Evolutionary conservation across 2,113 vertebrate species (phyloP), one percentile per base, ranked within the genome.

Genomic region (Hemichromis elongatus): DNA sequence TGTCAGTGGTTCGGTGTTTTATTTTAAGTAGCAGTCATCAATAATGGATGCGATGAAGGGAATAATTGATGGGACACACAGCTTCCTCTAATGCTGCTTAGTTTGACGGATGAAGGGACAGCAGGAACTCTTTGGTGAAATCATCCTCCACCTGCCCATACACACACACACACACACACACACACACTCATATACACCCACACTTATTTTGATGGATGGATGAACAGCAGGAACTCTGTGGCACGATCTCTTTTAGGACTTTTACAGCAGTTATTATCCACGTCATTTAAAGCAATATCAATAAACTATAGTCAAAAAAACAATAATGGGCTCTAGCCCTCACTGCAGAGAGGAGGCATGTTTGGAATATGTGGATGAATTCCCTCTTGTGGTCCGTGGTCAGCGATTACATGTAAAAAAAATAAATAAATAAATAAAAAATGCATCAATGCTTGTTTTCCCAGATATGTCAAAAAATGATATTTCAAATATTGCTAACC

Each of bases 41-140:
- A 95, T 93, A 92, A 95, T 95, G 56, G 50, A 95, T 91, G 90
- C 78, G 84, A 84, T 90, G 91, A 90, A 66, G 87, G 88, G 91
- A 93, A 95, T 95, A 94, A 94, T 93, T 95, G 93, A 95, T 95
- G 93, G 91, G 93, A 92, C 94, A 89, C 93, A 84, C 88, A 87
- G 91, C 91, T 93, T 93, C 91, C 93, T 93, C 92, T 90, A 92
- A 93, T 93, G 92, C 91, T 95, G 90, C 92, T 94, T 94, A 94
- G 91, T 93, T 90, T 94, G 94, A 95, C 66, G 77, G 90, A 94
- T 94, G 90, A 92, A 93, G 88, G 87, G 90, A 91, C 92, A 91
- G 88, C 90, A 92, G 86, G 82, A 92, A 91, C 88, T 90, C 89
- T 89, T 92, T 87, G 88, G 86, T 79, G 73, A 90, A 90, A 82